Evolutionary conservation across 2,113 vertebrate genomes (phyloP), one percentile per base, ranked within the genome.

Genomic region (Spilogale gracilis): DNA sequence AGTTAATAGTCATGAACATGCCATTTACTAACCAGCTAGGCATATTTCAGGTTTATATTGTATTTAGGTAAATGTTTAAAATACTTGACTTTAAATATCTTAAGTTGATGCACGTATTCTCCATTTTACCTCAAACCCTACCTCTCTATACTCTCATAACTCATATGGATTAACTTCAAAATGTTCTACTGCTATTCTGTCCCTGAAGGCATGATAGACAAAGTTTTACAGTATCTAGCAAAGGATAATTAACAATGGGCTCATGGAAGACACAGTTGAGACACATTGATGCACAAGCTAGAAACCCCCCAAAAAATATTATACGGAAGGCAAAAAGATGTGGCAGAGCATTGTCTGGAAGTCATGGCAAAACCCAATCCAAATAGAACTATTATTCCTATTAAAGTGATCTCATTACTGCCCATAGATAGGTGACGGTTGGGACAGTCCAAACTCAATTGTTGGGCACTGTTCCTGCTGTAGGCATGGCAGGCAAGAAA

Each of bases 241-340:
- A 14, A 61, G 20, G 16, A 38, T 11, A 54, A 58, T 20, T 12
- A 25, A 16, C 0, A 10, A 13, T 54, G 73, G 32, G 7, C 23
- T 50, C 8, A 13, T 2, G 30, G 13, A 78, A 54, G 48, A 21
- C 2, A 48, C 6, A 87, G 18, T 0, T 54, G 21, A 76, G 63
- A 69, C 27, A 45, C 11, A 18, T 17, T 30, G 12, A 74, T 25
- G 43, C 2, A 32, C 2, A 13, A 21, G 27, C 16, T 89, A 50
- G 52, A n/a, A 74, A 32, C 27, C 32, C 25, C 30, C 25, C 30
- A 83, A 23, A 14, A 12, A 65, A 76, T 23, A 45, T 1, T 2
- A 11, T 0, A 25, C 20, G 12, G 38, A 56, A 27, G 50, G 27
- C 21, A 52, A 20, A 8, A 76, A 3, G 14, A 23, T 2, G 18